These are phyloP conservation scores for Limenitis camilla DNA, from an alignment of 2,888 invertebrate genomes.

Conservation along the genomic window DNA sequence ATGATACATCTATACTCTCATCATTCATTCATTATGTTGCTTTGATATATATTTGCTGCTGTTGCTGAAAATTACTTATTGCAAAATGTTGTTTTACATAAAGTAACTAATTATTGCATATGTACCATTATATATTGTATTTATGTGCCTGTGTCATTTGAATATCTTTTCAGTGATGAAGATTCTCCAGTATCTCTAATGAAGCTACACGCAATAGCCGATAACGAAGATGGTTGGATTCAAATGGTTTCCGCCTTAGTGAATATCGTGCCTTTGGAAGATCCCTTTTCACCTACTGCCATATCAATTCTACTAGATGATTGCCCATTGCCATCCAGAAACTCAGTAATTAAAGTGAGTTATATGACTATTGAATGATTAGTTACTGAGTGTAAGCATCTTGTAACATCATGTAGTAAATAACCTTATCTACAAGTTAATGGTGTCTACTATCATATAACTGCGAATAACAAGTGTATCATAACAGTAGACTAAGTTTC, in stretches of 20 bases:
- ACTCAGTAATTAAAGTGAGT: conserved; percentile 78
- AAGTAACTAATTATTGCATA: too few relatives aligned
- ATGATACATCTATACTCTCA: too few relatives aligned
- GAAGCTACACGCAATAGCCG: conserved; percentile 88
- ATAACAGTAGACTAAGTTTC: too few relatives aligned
- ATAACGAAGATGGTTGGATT: conserved; percentile 93
- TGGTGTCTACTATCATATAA: too few relatives aligned
- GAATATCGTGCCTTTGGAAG: conserved; percentile 84
- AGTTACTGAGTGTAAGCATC: too few relatives aligned
- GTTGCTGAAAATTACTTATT: too few relatives aligned
- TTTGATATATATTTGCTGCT: too few relatives aligned
- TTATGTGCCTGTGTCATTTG: background rate
- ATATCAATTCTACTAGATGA: conserved; percentile 92
- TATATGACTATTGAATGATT: background rate
- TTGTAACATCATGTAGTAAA: too few relatives aligned
- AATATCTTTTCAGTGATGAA: conserved; percentile 79
- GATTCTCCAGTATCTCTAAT: conserved; percentile 90
- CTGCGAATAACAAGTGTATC: too few relatives aligned
- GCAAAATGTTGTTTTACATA: too few relatives aligned
- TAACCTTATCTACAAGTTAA: too few relatives aligned
- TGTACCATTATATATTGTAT: background rate
- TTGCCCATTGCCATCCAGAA: conserved; percentile 88
- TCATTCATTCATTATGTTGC: too few relatives aligned
- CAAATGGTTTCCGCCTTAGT: conserved; percentile 89
- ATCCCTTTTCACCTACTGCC: conserved; percentile 91